Evolutionary conservation across 1,140 invertebrate genomes (phyloP), one percentile per base, ranked within the genome.

Genomic region (Aphelinus atriplicis): DNA sequence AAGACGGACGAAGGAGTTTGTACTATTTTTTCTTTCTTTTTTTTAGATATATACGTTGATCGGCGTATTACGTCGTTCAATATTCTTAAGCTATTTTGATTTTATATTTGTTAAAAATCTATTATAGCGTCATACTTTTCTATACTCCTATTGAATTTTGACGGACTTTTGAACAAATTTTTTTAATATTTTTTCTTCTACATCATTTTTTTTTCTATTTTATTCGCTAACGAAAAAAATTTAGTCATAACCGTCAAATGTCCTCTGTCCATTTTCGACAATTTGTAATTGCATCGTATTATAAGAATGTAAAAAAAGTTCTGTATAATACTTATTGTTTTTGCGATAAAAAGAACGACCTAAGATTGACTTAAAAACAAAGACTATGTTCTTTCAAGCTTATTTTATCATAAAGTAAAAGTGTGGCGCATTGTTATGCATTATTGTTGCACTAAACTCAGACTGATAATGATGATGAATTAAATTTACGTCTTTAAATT

Each of bases 391-490:
- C 53, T 75, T 71, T 75, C 62, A 60, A 75, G 55, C 61, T 70
- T 55, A 71, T 66, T 71, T 56, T 71, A n/a, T 75, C 56, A 66
- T 70, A 71, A 43, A 71, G 43, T 71, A 71, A 60, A 50, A 76
- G 71, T 80, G 79, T 84, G 81, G 81, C 81, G 80, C 78, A 80
- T 84, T 84, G 82, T 84, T 84, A 82, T 81, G 75, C 75, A 81
- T 80, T 80, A 71, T 83, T 81, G 77, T 81, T 82, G 64, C 78
- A 80, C 65, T 82, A 80, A 79, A 78, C 43, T 64, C 79, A 82
- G 79, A 82, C 79, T 82, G 79, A 78, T 80, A 75, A 78, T 67
- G 58, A 66, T 70, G 64, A 73, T 75, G 61, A 26, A 26, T 26
- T 55, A 69, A 70, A 71, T 71, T 26, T 75, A 74, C 50, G 58